Percentiles rank a stretch among this genome's conserved stretches.
These are phyloP conservation scores for Gymnarchus niloticus DNA, from an alignment of 2,113 vertebrate species.

Conservation along the genomic window DNA sequence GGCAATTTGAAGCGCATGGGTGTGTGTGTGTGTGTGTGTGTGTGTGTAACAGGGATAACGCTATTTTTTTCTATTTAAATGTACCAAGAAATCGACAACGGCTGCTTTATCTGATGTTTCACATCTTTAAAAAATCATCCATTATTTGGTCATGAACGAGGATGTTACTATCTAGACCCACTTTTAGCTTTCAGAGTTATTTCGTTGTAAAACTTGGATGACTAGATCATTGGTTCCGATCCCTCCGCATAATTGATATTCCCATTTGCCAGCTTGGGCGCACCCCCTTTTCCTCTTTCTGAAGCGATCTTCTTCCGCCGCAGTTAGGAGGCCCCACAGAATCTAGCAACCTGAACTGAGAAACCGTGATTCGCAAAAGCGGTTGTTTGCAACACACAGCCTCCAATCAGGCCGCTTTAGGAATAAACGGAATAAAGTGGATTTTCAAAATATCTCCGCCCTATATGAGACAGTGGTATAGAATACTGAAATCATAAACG, in stretches of 20 bases:
- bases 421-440: slow-evolving; percentile 42
- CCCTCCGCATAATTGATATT: slow-evolving; percentile 59
- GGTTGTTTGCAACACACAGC: slow-evolving; percentile 31
- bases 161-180: background rate
- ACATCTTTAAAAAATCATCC: background rate
- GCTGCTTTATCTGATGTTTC: background rate
- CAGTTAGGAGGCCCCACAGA: slow-evolving; percentile 42
- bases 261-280: slow-evolving; percentile 51
- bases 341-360: slow-evolving; percentile 17
- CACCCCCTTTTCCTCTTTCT: slow-evolving; percentile 29
- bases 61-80: background rate
- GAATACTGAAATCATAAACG: slow-evolving; percentile 50
- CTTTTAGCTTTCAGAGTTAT: slow-evolving; percentile 57
- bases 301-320: slow-evolving; percentile 48
- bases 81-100: background rate
- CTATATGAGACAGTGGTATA: slow-evolving; percentile 53
- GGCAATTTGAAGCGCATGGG: background rate
- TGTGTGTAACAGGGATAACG: background rate
- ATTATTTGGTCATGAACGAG: background rate
- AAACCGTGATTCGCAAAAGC: slow-evolving; percentile 34
- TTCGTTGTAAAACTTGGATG: slow-evolving; percentile 64
- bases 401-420: slow-evolving; percentile 1
- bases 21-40: background rate
- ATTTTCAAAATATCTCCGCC: slow-evolving; percentile 32
- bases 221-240: slow-evolving; percentile 56